These are phyloP conservation scores for Metopia argyrocephala DNA, from an alignment of 2,888 invertebrate genomes.

Conservation along the genomic window DNA sequence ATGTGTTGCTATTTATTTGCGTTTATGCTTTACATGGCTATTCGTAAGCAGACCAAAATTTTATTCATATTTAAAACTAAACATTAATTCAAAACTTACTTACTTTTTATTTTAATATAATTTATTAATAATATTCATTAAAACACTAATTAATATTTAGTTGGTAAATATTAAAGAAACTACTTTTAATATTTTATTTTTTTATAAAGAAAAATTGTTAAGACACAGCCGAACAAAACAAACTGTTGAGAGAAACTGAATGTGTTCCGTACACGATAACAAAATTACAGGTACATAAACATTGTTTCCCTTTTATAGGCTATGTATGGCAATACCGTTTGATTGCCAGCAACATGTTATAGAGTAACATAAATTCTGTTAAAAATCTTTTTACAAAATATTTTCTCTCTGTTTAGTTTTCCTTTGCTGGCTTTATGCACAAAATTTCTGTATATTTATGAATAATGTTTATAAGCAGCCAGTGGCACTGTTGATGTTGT, in stretches of 20 bases:
- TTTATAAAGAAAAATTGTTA: no score
- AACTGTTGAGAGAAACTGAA: conserved; percentile 43
- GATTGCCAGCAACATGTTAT: background rate
- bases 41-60: conserved; percentile 52
- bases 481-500: background rate
- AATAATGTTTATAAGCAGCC: no score
- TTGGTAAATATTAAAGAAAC: no score
- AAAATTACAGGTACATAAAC: background rate
- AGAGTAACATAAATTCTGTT: background rate
- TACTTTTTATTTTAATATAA: conserved; percentile 19
- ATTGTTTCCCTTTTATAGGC: no score
- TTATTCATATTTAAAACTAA: background rate
- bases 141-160: no score
- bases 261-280: conserved; percentile 1
- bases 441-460: background rate
- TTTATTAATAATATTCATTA: no score
- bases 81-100: no score
- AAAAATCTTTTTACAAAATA: background rate
- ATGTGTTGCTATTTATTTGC: conserved; percentile 19
- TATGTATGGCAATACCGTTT: background rate
- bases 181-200: no score
- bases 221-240: conserved; percentile 17
- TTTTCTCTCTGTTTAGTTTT: background rate
- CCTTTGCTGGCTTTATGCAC: background rate
- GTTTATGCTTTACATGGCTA: conserved; percentile 33